Evolutionary conservation across 2,888 invertebrate genomes (phyloP), one percentile per base, ranked within the genome.

Genomic region (Trisateles emortualis): DNA sequence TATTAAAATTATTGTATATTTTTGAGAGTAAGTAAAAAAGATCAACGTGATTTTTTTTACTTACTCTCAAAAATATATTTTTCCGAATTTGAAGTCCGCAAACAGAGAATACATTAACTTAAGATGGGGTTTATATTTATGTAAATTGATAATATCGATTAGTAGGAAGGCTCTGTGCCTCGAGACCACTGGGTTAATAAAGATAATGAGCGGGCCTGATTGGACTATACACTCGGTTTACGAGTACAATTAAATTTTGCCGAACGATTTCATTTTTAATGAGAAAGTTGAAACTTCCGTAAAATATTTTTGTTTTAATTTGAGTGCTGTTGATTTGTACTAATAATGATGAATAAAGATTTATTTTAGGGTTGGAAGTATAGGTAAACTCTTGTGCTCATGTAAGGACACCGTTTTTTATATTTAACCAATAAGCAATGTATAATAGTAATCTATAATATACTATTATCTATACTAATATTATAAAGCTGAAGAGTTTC

Each of bases 121-220:
- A 10, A 39, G 38, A 40, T 44, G 14, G 26, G 22, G 33, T 55
- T 48, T 11, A 41, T 42, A 32, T 56, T 57, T 44, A 52, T 41
- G 38, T 14, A 51, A 53, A 56, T 45, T 47, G 10, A 50, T 60
- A 36, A 46, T 53, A 54, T 40, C 44, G 41, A 61, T 56, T 45
- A 26, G 19, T 38, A 29, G 45, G 35, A 47, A 56, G 45, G 14
- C 50, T n/a, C 22, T 1, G 33, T 13, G 22, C 33, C 22, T 13
- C 19, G 44, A 32, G 51, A 48, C 60, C 29, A 54, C 47, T 32
- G 60, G 47, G 52, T 68, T 66, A 57, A 59, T 52, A 51, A 48
- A 52, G 48, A 50, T 58, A 68, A 66, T 52, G 57, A 54, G 52
- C 9, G 17, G 17, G 11, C 13, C 39, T 47, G 60, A 68, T 60